phyloP scores from a whole-genome alignment of 2,797 vertebrate genomes.

The Fratercula arctica region DNA sequence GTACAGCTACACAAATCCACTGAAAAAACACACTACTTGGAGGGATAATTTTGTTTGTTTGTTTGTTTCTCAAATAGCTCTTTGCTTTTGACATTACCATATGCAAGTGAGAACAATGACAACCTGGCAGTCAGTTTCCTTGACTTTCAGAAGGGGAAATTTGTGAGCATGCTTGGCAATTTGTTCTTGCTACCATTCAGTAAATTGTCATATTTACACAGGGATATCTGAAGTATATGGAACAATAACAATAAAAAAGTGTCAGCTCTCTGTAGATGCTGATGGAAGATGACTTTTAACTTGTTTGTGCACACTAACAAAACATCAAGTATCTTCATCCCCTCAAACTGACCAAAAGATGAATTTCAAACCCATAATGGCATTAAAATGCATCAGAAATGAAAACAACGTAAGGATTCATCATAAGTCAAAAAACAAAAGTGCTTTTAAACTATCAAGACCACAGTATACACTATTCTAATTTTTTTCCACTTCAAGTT shows the following conservation, averaged over 20 bases:
- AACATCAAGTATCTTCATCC: neutral
- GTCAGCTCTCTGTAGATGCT: neutral
- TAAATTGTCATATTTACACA: neutral
- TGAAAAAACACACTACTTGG: neutral
- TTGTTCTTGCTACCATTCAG: neutral
- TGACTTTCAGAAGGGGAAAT: neutral
- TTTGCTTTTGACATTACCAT: neutral
- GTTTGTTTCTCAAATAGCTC: neutral
- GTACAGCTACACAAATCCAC: neutral
- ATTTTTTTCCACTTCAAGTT: constrained; percentile 43
- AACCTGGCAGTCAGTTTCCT: neutral
- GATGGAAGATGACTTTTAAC: constrained; percentile 22
- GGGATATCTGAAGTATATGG: neutral
- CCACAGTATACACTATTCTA: constrained; percentile 4
- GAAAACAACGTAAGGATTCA: constrained; percentile 32
- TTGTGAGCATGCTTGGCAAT: neutral
- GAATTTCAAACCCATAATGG: constrained; percentile 56
- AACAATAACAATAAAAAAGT: neutral
- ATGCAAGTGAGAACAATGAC: neutral
- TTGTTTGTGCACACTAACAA: neutral
- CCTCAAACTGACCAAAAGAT: constrained; percentile 48
- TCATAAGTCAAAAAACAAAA: constrained; percentile 32
- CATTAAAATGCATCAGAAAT: constrained; percentile 42
- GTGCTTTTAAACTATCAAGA: constrained; percentile 61
- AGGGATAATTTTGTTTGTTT: neutral